Conservation (phyloP, 2,113 vertebrate genomes). For the Edolisoma coerulescens region DNA sequence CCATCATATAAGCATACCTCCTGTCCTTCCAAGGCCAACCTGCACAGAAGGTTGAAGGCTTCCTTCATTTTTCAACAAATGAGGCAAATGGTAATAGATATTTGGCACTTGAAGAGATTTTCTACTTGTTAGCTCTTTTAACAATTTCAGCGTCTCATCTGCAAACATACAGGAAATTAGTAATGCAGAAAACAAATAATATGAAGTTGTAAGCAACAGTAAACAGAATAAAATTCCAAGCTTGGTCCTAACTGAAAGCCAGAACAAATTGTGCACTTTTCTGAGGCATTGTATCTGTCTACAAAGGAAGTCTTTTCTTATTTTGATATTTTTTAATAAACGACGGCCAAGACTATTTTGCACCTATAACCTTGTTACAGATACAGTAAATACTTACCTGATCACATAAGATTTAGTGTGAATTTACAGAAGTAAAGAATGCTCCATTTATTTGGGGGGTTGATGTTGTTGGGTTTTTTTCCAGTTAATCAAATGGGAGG, state of each 20-base stretch:
- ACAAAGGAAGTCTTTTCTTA: neutral
- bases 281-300: neutral
- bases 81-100: conserved; percentile 98
- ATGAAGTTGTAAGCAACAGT: neutral
- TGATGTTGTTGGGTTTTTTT: neutral
- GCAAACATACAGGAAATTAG: conserved; percentile 39
- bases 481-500: neutral
- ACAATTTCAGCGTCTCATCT: conserved; percentile 94
- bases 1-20: conserved; percentile 75
- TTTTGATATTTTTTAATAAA: neutral
- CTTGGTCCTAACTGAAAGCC: neutral
- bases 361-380: neutral
- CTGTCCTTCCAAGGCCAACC: conserved; percentile 88
- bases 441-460: neutral
- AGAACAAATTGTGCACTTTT: neutral
- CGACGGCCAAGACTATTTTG: neutral
- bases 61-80: conserved; percentile 94
- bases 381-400: neutral
- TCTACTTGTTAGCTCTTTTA: conserved; percentile 90
- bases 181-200: neutral
- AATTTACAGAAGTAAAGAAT: neutral
- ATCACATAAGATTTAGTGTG: neutral
- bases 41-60: conserved; percentile 95
- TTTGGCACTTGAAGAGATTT: conserved; percentile 97
- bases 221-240: neutral